A percentile compares a stretch with the other conserved stretches of the same genome.
Evolutionary conservation across 2,113 vertebrate genomes (phyloP).

Genomic region (Crocuta crocuta): DNA sequence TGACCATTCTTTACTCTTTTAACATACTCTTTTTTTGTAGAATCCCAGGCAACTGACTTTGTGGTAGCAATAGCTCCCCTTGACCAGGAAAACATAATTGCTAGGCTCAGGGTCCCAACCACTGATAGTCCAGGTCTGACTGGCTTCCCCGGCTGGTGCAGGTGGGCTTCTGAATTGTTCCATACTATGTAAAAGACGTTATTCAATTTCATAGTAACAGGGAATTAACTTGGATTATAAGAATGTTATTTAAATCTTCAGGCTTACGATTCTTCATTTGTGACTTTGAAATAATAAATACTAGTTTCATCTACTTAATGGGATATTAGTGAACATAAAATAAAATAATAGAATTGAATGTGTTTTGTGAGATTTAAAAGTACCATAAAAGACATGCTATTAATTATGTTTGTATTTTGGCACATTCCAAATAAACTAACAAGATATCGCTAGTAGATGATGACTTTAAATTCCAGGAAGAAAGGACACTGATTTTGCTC

Average conservation of each 20-base stretch:
- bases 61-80: accelerated
- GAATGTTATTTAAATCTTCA: not conserved
- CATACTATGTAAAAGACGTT: not conserved
- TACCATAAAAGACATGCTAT: not conserved
- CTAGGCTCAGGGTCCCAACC: not conserved
- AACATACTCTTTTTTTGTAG: not conserved
- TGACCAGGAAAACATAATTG: not conserved
- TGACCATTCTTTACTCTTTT: not conserved
- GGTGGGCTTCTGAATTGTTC: not conserved
- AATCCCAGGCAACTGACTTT: not conserved
- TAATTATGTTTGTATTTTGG: not conserved
- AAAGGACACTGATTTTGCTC: not conserved
- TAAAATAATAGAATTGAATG: not conserved
- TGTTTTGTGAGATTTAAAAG: not conserved
- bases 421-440: not conserved
- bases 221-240: not conserved
- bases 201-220: not conserved
- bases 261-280: not conserved
- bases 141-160: not conserved
- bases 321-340: not conserved
- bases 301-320: not conserved
- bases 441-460: not conserved
- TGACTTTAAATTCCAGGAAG: not conserved
- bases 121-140: accelerated
- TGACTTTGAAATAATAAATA: not conserved